These are phyloP conservation scores for Symphodus melops DNA, from an alignment of 2,113 vertebrate species.

Conservation along the genomic window DNA sequence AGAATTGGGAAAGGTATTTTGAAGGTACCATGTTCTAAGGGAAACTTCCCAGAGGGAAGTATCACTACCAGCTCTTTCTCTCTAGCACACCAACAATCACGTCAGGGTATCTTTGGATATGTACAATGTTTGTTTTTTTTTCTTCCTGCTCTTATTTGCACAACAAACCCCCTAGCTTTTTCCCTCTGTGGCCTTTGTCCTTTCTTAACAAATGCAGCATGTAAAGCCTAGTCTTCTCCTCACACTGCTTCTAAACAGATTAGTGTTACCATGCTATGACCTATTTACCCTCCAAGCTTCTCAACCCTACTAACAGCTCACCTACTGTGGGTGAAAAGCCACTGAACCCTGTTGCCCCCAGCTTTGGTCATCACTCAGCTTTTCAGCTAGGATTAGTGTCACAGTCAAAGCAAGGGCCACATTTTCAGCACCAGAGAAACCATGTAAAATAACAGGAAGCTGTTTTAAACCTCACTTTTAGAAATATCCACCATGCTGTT, in stretches of 20 bases:
- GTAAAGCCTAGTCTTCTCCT: slow-evolving; percentile 31
- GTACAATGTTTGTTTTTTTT: slow-evolving; percentile 32
- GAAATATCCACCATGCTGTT: not conserved
- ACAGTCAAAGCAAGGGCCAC: slow-evolving; percentile 28
- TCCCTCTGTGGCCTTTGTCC: slow-evolving; percentile 42
- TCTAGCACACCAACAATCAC: slow-evolving; percentile 2
- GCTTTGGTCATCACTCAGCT: slow-evolving; percentile 43
- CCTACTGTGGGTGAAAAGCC: slow-evolving; percentile 51
- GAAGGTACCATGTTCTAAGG: no score
- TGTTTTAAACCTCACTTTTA: not conserved
- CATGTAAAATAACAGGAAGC: not conserved
- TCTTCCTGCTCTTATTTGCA: slow-evolving; percentile 37
- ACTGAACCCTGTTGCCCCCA: slow-evolving; percentile 57
- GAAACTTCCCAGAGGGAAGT: no score
- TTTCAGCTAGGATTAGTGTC: slow-evolving; percentile 63
- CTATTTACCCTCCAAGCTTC: slow-evolving; percentile 56
- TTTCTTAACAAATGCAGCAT: slow-evolving; percentile 43
- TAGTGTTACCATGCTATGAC: slow-evolving; percentile 62
- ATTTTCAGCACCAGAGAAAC: slow-evolving; percentile 18
- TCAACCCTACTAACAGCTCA: slow-evolving; percentile 56
- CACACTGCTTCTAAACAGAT: slow-evolving; percentile 58
- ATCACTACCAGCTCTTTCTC: not conserved
- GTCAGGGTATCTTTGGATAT: not conserved
- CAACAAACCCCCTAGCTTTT: not conserved
- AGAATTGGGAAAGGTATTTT: no score